Conservation (phyloP, 2,113 vertebrate species). For the Microtus ochrogaster region DNA sequence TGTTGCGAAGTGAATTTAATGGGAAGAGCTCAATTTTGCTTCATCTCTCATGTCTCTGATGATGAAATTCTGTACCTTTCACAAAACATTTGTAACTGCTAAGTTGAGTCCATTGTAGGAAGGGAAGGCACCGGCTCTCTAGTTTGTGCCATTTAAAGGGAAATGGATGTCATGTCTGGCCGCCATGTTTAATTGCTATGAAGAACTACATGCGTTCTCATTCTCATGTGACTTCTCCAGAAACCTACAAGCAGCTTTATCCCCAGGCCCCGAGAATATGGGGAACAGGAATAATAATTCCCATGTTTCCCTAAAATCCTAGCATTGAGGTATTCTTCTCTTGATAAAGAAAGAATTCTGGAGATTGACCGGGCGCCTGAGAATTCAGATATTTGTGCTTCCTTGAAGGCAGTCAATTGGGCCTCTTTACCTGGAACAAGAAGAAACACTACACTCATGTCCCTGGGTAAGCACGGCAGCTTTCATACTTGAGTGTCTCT, state of each 20-base stretch:
- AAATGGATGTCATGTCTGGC: background rate
- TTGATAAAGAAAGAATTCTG: constrained; percentile 24
- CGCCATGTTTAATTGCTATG: background rate
- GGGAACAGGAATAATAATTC: background rate
- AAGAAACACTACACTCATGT: background rate
- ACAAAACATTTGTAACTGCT: background rate
- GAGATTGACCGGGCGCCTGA: background rate
- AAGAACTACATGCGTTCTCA: background rate
- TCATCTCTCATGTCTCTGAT: background rate
- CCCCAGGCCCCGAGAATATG: background rate
- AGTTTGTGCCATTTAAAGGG: constrained; percentile 7
- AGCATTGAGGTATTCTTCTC: background rate
- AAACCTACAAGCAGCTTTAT: background rate
- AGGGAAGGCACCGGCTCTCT: background rate
- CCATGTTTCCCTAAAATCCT: background rate
- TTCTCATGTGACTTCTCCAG: background rate
- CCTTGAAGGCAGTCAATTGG: background rate
- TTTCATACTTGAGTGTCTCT: background rate
- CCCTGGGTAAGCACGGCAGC: background rate
- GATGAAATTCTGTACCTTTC: background rate
- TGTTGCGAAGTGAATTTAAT: background rate
- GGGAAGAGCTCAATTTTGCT: background rate
- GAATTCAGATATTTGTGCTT: background rate
- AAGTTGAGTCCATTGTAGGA: background rate
- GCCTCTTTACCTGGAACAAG: background rate